Base-by-base conservation (phyloP, 2,797 vertebrate genomes). In the Sebastes matsubarae region DNA sequence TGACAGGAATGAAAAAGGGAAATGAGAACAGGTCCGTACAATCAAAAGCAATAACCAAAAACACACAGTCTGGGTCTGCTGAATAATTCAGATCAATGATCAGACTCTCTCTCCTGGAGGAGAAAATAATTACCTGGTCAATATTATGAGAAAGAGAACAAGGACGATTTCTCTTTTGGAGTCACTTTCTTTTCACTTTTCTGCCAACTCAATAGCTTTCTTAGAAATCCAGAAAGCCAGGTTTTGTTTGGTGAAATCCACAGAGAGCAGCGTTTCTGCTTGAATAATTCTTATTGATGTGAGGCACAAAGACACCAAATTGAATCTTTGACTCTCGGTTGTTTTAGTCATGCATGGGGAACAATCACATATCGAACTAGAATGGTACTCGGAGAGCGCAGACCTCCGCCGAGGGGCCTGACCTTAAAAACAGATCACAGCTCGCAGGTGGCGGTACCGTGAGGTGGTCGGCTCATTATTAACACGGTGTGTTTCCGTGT, bases 261-360 rank as follows among this genome's bases (percentile, higher is more conserved):
- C 60, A 52, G 60, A 67, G 79, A 66, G 25, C 0, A 6, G 32
- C 4, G 58, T 30, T 78, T 86, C 75, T 68, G 64, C 79, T 65
- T 59, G 55, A 90, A 64, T 75, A 61, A 65, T 18, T 36, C 27
- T 29, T 55, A 86, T 78, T 85, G 86, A 92, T 25, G 34, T 89
- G 60, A 59, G 64, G 81, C 67, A 81, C 68, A 79, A 80, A 74
- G 72, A 58, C 54, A 55, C 9, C 30, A 30, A 75, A 77, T 38
- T 67, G 29, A 80, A 88, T 67, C 30, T 79, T 12, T 66, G 30
- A 34, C 64, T 77, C 18, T 1, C 2, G 63, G 74, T 71, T 71
- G 80, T 59, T 79, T 34, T 52, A 52, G 50, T 52, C 0, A n/a
- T 9, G 50, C 50, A 52, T n/a, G 20, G 50, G 18, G 50, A 52